phyloP scores from a whole-genome alignment of 1,140 invertebrate species.

The Macrostomum lignano region DNA sequence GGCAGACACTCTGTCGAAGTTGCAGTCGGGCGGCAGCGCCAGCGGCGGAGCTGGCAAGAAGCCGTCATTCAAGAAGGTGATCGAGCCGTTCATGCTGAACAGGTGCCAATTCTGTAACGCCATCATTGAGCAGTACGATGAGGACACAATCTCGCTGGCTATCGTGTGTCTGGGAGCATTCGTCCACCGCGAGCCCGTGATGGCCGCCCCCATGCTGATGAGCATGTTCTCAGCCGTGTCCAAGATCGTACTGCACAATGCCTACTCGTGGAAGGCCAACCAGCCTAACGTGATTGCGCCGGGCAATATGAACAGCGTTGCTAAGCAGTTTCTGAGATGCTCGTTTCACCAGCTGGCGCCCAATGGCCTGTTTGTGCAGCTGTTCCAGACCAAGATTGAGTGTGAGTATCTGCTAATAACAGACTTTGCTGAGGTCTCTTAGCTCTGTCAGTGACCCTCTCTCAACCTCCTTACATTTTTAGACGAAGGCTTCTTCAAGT shows the following conservation, averaged over 20 bases:
- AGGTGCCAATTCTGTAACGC: slow-evolving; percentile 31
- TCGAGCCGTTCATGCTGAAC: too few relatives aligned
- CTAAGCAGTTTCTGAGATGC: slow-evolving; percentile 79
- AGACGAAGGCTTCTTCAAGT: slow-evolving; percentile 57
- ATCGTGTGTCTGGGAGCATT: slow-evolving; percentile 75
- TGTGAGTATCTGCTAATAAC: slow-evolving; percentile 30
- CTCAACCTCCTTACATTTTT: slow-evolving; percentile 3
- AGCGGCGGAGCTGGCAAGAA: slow-evolving; percentile 4
- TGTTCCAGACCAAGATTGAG: slow-evolving; percentile 60
- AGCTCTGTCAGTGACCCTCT: too few relatives aligned
- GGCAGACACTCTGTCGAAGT: background rate
- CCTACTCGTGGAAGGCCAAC: slow-evolving; percentile 7
- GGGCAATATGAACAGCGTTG: slow-evolving; percentile 40
- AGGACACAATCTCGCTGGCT: slow-evolving; percentile 75
- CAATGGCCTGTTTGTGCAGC: slow-evolving; percentile 74
- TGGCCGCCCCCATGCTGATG: slow-evolving; percentile 66
- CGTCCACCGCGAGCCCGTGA: slow-evolving; percentile 64
- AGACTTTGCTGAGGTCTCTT: slow-evolving; percentile 2
- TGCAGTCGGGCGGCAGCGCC: background rate
- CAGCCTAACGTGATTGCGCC: slow-evolving; percentile 18
- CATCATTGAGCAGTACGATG: slow-evolving; percentile 66
- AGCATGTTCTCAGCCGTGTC: slow-evolving; percentile 57
- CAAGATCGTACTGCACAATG: slow-evolving; percentile 34
- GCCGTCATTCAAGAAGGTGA: slow-evolving; percentile 5
- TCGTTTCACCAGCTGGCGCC: slow-evolving; percentile 76